Evolutionary conservation across 2,113 vertebrate species (phyloP).

Genomic region (Sphaerodactylus townsendi): DNA sequence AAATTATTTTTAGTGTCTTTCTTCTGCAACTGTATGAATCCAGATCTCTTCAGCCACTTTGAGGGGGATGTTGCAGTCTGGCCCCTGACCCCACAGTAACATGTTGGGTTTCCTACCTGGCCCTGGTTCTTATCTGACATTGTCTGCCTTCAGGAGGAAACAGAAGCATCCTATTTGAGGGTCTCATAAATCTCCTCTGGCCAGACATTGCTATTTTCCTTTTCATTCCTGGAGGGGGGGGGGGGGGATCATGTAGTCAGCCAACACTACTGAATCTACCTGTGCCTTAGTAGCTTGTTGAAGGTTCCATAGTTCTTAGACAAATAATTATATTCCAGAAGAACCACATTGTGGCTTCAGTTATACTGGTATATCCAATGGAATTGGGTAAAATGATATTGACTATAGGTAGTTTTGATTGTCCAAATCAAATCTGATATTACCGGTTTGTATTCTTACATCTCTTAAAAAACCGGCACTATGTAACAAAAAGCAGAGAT

Average conservation of each 20-base stretch:
- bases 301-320: neutral
- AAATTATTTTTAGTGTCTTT: neutral
- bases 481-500: neutral
- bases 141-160: slow-evolving; percentile 1
- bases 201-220: neutral
- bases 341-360: neutral
- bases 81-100: neutral
- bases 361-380: neutral
- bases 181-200: neutral
- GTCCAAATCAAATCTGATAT: neutral
- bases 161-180: neutral
- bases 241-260: no score
- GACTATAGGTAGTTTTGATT: neutral
- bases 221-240: neutral
- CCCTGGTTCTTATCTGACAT: neutral
- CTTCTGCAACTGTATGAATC: neutral
- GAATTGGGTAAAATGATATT: neutral
- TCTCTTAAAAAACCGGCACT: neutral
- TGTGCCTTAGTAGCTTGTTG: neutral
- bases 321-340: neutral
- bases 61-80: neutral
- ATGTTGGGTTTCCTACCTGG: neutral
- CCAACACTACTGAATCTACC: no score
- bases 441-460: neutral
- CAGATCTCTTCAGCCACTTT: neutral